phyloP scores from a whole-genome alignment of 2,888 invertebrate species.

The Argynnis bischoffii region DNA sequence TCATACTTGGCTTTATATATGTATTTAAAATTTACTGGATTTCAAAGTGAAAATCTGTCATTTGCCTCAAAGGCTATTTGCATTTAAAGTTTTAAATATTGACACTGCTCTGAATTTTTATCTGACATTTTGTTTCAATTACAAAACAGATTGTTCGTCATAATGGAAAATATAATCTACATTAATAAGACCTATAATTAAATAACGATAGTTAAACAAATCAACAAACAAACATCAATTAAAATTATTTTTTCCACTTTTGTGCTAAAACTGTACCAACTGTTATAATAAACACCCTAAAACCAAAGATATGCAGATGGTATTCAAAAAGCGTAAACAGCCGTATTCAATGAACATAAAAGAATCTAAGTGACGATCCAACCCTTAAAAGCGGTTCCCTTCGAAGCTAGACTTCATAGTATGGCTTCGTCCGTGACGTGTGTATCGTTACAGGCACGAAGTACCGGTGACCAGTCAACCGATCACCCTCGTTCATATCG shows the following conservation, averaged over 20 bases:
- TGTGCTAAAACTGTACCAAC: too few relatives aligned
- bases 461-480: conserved; percentile 98
- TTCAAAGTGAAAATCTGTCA: conserved; percentile 25
- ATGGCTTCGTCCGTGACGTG: conserved; percentile 61
- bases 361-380: conserved; percentile 14
- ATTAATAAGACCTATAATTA: too few relatives aligned
- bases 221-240: too few relatives aligned
- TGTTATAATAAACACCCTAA: too few relatives aligned
- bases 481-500: conserved; percentile 98
- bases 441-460: conserved; percentile 94
- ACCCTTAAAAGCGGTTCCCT: conserved; percentile 23
- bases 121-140: neutral
- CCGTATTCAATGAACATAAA: conserved; percentile 9
- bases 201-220: too few relatives aligned
- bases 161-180: too few relatives aligned
- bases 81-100: conserved; percentile 4
- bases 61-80: conserved; percentile 3
- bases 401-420: neutral
- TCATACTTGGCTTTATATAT: neutral
- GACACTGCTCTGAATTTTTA: neutral
- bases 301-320: conserved; percentile 5
- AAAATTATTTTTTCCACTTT: too few relatives aligned
- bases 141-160: neutral
- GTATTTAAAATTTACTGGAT: conserved; percentile 14
- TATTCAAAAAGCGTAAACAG: conserved; percentile 18